These are phyloP conservation scores for Drosophila mimetica DNA, from an alignment of 2,888 invertebrate genomes.

Conservation along the genomic window DNA sequence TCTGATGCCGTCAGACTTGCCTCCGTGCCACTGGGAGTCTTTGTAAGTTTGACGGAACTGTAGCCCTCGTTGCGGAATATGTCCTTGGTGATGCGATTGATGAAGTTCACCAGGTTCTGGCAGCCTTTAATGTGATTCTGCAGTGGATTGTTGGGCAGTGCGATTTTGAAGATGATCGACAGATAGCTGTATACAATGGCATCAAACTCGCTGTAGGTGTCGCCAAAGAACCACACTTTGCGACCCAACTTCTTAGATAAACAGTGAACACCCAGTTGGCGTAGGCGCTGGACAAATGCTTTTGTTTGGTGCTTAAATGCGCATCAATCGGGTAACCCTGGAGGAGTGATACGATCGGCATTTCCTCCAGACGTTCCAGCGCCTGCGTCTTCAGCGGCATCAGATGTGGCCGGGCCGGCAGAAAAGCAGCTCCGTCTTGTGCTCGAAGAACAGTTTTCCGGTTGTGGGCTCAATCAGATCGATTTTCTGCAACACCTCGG, in stretches of 20 bases:
- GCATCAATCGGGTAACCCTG: slow-evolving; percentile 86
- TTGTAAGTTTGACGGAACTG: slow-evolving; percentile 84
- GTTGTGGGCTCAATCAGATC: slow-evolving; percentile 86
- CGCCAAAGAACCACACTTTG: slow-evolving; percentile 93
- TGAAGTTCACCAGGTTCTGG: slow-evolving; percentile 91
- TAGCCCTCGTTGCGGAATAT: slow-evolving; percentile 87
- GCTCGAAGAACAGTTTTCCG: slow-evolving; percentile 90
- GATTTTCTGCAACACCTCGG: slow-evolving; percentile 78
- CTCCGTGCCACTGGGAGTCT: slow-evolving; percentile 81
- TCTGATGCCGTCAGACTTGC: slow-evolving; percentile 85
- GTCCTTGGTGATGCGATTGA: slow-evolving; percentile 91
- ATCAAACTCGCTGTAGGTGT: slow-evolving; percentile 91
- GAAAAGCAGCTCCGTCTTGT: slow-evolving; percentile 90
- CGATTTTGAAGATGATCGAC: slow-evolving; percentile 92
- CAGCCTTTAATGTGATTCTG: slow-evolving; percentile 91
- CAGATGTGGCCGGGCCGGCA: slow-evolving; percentile 97
- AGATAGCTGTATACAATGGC: slow-evolving; percentile 95
- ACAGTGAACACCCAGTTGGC: slow-evolving; percentile 91
- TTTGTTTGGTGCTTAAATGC: slow-evolving; percentile 88
- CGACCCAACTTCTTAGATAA: slow-evolving; percentile 92
- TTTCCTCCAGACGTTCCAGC: slow-evolving; percentile 95
- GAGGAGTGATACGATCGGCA: slow-evolving; percentile 86
- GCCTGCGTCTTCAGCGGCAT: slow-evolving; percentile 96
- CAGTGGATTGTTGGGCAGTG: slow-evolving; percentile 91
- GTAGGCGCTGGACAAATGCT: slow-evolving; percentile 91